Evolutionary conservation across 2,113 vertebrate genomes (phyloP), one percentile per base, ranked within the genome.

Genomic region (Cyanoderma ruficeps): DNA sequence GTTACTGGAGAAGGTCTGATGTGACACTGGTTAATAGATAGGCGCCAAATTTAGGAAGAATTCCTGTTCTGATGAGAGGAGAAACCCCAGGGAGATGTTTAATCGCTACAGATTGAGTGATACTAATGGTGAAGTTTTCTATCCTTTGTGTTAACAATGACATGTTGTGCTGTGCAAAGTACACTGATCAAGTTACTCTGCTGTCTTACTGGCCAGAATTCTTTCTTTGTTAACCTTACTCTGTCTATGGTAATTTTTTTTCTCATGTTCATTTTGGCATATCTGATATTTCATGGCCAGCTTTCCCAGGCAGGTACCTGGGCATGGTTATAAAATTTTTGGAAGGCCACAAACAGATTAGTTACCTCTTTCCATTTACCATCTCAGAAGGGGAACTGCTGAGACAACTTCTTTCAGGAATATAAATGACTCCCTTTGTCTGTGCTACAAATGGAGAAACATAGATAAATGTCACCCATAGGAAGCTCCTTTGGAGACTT

Each of bases 241-340:
- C 33, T 46, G 30, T 33, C 47, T 55, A 1, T 13, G 49, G 10
- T 20, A 8, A 13, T 25, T 50, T 18, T 81, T 65, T 33, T 7
- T 19, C n/a, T 77, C 39, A 6, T 50, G 19, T 77, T 79, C 59
- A 22, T 81, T 63, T 75, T 78, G 72, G 16, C 49, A 7, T 64
- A 74, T 46, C 68, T 89, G 59, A 86, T 94, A 87, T 81, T 53
- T 89, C 64, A 57, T 2, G 37, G 23, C 28, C 47, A 64, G 37
- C 68, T 94, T 90, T 88, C 76, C 68, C 56, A 42, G 55, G 46
- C 80, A 47, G 70, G 59, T 96, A 94, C 78, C 42, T 95, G 89
- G 83, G 47, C 21, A 2, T 35, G 59, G 27, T 56, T 46, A 44
- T 60, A 37, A 90, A 64, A 71, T 60, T 92, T 83, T 65, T 70